Conservation (phyloP, 1,140 invertebrate species). For the Drosophila subobscura region DNA sequence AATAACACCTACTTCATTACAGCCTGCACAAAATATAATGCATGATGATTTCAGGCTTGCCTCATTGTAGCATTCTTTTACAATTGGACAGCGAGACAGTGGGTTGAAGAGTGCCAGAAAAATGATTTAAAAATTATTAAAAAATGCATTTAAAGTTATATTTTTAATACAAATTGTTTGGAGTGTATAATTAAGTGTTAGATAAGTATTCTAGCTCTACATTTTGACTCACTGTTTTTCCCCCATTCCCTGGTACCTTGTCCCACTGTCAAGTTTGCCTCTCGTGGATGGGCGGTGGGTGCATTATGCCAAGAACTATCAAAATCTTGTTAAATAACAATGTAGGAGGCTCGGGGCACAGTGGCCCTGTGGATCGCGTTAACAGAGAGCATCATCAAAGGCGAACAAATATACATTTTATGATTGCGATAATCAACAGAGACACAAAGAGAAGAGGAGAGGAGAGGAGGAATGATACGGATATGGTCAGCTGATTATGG, state of each 20-base stretch:
- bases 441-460: slow-evolving; percentile 20
- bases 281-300: slow-evolving; percentile 1
- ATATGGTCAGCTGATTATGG: slow-evolving; percentile 52
- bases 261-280: slow-evolving; percentile 21
- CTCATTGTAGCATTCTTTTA: slow-evolving; percentile 42
- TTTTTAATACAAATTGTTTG: background rate
- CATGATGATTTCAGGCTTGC: slow-evolving; percentile 42
- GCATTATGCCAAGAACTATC: slow-evolving; percentile 72
- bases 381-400: slow-evolving; percentile 55
- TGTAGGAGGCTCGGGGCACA: slow-evolving; percentile 11
- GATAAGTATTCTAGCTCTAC: background rate
- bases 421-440: slow-evolving; percentile 69
- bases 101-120: background rate
- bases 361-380: slow-evolving; percentile 38
- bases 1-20: slow-evolving; percentile 74
- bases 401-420: slow-evolving; percentile 69
- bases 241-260: background rate
- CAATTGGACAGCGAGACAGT: slow-evolving; percentile 32
- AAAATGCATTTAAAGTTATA: background rate
- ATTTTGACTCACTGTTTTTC: too few relatives aligned
- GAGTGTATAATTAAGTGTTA: background rate
- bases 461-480: slow-evolving; percentile 5
- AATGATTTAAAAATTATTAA: background rate
- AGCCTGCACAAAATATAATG: slow-evolving; percentile 46
- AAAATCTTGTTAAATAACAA: slow-evolving; percentile 58